Evolutionary conservation across 1,140 invertebrate species (phyloP), one percentile per base, ranked within the genome.

Genomic region (Octopus sinensis): DNA sequence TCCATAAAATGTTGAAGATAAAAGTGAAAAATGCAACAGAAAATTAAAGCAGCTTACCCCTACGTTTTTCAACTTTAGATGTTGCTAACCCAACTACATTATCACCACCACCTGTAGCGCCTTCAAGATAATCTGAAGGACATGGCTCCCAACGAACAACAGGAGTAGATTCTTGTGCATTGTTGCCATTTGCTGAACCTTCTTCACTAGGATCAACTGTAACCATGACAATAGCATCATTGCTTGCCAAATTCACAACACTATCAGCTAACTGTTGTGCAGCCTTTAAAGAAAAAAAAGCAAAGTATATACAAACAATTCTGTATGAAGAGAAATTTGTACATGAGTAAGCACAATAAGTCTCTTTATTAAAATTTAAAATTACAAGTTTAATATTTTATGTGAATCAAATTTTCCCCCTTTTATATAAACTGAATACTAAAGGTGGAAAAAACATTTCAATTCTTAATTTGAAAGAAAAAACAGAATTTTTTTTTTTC

Each of bases 221-320:
- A 52, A 86, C 87, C 80, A 85, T 84, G 30, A 89, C 87, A 76
- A 86, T 83, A 43, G 87, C 78, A 94, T 89, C 87, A 53, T 85
- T 86, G 78, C 95, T 94, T 13, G 96, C 95, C 81, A 96, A 94
- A 68, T 94, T 95, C 77, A 96, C 91, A 82, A 97, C 93, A 88
- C 93, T 95, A 86, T 98, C 96, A 6, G 96, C 95, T 86, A 98
- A 95, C 73, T 96, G 95, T 90, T 97, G 95, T 10, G 96, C 96
- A 82, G 96, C 94, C 93, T 97, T 73, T 10, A 73, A 17, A 17
- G 13, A 17, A n/a, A 5, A 81, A 82, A 62, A 73, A 76, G 83
- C 6, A 73, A 73, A 73, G 13, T n/a, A 73, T 62, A 4, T 62
- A 62, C 56, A 62, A 12, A 62, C 9, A 62, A 62, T 17, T 43